These are phyloP conservation scores for Syngnathus rostellatus DNA, from an alignment of 2,797 vertebrate genomes.

Conservation along the genomic window DNA sequence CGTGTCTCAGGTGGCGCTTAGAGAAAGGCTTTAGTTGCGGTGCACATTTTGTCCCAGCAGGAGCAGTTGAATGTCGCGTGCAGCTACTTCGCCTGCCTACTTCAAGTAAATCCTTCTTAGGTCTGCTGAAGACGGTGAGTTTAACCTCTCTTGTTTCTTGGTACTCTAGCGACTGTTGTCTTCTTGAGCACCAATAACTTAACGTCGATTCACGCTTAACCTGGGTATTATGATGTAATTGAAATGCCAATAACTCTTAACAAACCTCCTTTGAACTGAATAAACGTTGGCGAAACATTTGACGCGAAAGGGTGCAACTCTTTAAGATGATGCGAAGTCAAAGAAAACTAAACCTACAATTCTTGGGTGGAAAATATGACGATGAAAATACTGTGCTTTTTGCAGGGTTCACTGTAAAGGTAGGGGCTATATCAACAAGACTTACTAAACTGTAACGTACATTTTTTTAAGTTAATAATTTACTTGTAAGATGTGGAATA, in stretches of 20 bases:
- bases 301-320: neutral
- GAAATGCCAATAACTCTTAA: neutral
- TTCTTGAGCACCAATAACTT: neutral
- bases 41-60: neutral
- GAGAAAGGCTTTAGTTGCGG: neutral
- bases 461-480: neutral
- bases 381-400: neutral
- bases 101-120: neutral
- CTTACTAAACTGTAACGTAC: neutral
- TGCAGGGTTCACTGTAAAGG: neutral
- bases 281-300: neutral
- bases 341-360: neutral
- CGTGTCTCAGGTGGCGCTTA: neutral
- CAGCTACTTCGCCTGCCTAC: neutral
- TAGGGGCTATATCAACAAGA: neutral
- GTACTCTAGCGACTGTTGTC: neutral
- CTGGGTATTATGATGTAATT: neutral
- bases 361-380: neutral
- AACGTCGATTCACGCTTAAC: neutral
- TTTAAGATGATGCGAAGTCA: constrained; percentile 2
- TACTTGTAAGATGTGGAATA: neutral
- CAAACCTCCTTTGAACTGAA: neutral
- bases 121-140: constrained; percentile 1
- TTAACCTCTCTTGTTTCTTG: neutral
- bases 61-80: neutral